These are phyloP conservation scores for Acanthurus lineatus DNA, from an alignment of 2,797 vertebrate genomes.

Conservation along the genomic window DNA sequence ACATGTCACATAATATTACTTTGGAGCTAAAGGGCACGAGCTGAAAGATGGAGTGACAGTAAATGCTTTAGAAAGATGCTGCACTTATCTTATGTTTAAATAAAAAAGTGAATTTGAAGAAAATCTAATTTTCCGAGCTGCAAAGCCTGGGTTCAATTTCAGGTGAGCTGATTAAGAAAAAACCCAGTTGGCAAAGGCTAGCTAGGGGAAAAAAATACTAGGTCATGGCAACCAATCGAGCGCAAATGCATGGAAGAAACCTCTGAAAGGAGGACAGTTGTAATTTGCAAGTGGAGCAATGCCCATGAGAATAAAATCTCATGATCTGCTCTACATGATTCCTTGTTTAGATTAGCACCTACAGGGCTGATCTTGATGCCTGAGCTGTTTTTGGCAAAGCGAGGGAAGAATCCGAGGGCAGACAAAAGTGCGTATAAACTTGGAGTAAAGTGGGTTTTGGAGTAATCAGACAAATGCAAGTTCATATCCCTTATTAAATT, in stretches of 20 bases:
- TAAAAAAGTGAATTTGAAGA: constrained; percentile 10
- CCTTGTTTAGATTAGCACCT: constrained; percentile 37
- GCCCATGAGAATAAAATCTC: constrained; percentile 28
- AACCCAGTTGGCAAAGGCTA: not conserved
- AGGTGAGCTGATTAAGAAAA: constrained; percentile 22
- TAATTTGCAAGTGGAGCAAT: constrained; percentile 24
- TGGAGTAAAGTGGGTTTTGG: not conserved
- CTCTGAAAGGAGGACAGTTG: constrained; percentile 2
- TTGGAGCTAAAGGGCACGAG: constrained; percentile 22
- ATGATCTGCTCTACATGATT: constrained; percentile 25
- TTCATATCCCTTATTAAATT: constrained; percentile 10
- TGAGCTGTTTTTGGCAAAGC: constrained; percentile 1
- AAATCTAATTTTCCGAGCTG: constrained; percentile 29
- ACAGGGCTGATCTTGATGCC: not conserved
- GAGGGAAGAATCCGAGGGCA: not conserved
- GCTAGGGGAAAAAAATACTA: not conserved
- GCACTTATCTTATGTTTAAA: constrained; percentile 7
- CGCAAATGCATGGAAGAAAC: constrained; percentile 12
- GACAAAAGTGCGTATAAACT: constrained; percentile 3
- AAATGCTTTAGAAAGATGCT: constrained; percentile 12
- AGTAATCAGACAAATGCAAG: not conserved
- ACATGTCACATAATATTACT: constrained; percentile 63
- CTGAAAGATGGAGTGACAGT: constrained; percentile 9
- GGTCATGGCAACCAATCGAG: constrained; percentile 1
- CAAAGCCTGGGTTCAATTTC: constrained; percentile 6